Base-by-base conservation (phyloP, 2,797 vertebrate genomes). In the Danio choprae region DNA sequence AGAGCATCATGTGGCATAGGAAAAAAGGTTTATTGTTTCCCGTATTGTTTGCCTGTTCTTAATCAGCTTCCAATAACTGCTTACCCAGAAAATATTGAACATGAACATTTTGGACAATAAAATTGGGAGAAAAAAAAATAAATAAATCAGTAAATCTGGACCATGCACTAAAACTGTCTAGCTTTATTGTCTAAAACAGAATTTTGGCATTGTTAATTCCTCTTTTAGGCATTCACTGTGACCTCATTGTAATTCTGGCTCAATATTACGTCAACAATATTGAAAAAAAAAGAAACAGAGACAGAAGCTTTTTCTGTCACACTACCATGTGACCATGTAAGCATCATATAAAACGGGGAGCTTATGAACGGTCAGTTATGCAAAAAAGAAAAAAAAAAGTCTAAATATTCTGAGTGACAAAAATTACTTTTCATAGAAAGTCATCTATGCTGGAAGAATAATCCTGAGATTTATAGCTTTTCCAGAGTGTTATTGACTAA, bases 161-260 rank as follows among this genome's bases (percentile, higher is more conserved):
- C 29, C 29, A 29, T 29, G 29, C 3, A 29, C 29, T 29, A 29
- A 29, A 67, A 36, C 65, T 65, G 15, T 13, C 0, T 3, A 63
- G 11, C 5, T 22, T 20, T 58, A 13, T 11, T 1, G 16, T 8
- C 16, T n/a, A 22, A 2, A 56, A 6, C n/a, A 13, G 1, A 48
- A 16, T 36, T 50, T 68, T 68, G 65, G 22, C 46, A 68, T 68
- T 38, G 5, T n/a, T 7, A 48, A 46, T 67, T 67, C 41, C 9
- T 20, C 4, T 12, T 58, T 22, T 5, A 20, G n/a, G 20, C 22
- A 10, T 40, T 16, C 1, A 36, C 4, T 41, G 6, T 10, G 22
- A 58, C 6, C 3, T 58, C 5, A 58, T 29, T 29, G 56, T 7
- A 58, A 58, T 58, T 58, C 4, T 29, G 20, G 5, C 18, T 18